Percentiles rank a stretch among this genome's conserved stretches.
Conservation (phyloP, 2,113 vertebrate genomes). For the Haemorhous mexicanus region DNA sequence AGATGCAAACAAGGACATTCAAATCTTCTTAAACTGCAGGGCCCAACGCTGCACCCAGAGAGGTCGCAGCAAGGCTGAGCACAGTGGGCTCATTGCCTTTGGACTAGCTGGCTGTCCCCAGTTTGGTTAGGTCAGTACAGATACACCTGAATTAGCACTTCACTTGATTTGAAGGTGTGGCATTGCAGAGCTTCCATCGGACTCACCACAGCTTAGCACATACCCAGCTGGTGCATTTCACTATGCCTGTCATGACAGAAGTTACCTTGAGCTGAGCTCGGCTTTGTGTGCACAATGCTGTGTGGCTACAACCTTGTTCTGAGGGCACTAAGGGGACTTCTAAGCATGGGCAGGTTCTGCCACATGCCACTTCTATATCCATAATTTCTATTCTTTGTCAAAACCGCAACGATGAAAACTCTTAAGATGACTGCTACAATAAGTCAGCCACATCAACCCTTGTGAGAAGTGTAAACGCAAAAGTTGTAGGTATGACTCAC, state of each 20-base stretch:
- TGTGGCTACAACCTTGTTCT: neutral
- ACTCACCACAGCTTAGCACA: neutral
- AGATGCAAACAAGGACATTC: neutral
- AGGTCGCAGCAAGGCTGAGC: accelerated
- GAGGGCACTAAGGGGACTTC: neutral
- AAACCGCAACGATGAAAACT: neutral
- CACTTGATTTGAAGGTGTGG: neutral
- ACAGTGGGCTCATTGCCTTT: accelerated
- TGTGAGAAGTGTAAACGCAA: neutral
- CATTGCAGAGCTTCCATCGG: neutral
- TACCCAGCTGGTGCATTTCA: neutral
- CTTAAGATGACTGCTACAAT: neutral
- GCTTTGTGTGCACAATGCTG: neutral
- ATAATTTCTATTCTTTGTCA: neutral
- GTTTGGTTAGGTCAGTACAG: neutral
- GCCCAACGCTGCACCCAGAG: too few species aligned
- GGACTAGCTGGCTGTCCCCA: too few species aligned
- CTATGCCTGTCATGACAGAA: neutral
- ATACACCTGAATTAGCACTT: neutral
- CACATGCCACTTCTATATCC: neutral
- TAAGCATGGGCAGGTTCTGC: neutral
- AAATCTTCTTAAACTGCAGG: neutral
- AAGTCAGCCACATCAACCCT: neutral
- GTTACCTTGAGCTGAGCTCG: neutral
- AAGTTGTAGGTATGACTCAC: neutral